Conservation (phyloP, 2,797 vertebrate species). For the Hypotaenidia philippensis region DNA sequence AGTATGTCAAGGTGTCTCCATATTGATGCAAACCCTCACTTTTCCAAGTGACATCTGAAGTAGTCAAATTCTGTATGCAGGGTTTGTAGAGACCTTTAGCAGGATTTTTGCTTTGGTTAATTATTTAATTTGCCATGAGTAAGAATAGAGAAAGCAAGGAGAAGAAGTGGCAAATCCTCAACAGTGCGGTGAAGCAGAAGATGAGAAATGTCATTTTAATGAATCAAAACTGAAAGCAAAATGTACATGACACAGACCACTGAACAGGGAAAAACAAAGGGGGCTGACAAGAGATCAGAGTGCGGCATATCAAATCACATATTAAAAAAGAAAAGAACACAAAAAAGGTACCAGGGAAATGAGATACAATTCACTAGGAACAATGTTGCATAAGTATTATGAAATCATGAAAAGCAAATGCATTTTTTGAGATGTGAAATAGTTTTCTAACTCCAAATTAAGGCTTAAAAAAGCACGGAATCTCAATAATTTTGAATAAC, state of each 20-base stretch:
- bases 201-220: constrained; percentile 42
- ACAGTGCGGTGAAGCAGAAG: not conserved
- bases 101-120: not conserved
- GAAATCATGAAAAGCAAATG: not conserved
- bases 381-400: not conserved
- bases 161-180: not conserved
- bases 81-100: not conserved
- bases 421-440: not conserved
- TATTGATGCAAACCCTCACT: not conserved
- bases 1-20: not conserved
- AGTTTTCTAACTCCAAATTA: not conserved
- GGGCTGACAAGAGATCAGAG: not conserved
- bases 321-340: not conserved
- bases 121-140: not conserved
- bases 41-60: not conserved
- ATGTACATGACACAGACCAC: not conserved
- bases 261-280: not conserved
- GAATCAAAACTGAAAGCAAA: constrained; percentile 30
- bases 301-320: not conserved
- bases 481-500: not conserved
- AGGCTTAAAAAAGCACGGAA: not conserved
- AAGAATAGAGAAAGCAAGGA: not conserved
- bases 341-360: not conserved
- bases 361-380: not conserved
- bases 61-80: not conserved